Base-by-base conservation (phyloP, 2,113 vertebrate species). In the Ursus arctos region DNA sequence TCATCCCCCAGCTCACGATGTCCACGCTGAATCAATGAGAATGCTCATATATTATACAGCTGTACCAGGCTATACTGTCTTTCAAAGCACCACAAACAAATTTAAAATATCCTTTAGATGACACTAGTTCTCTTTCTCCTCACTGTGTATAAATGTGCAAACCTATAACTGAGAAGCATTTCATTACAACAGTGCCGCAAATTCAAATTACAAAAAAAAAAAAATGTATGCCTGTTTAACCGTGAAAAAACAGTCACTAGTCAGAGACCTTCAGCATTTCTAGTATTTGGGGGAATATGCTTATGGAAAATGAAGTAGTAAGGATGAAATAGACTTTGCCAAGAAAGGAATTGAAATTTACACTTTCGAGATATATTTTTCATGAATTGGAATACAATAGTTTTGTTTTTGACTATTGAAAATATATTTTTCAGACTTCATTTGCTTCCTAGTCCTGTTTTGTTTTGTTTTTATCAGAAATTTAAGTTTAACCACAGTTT, bases 181-280 rank as follows among this genome's bases (percentile, higher is more conserved):
- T 80, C 7, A 83, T 91, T 19, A 72, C 7, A 49, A n/a, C 6
- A 63, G 33, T n/a, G 11, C 63, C 40, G 6, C 4, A 87, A 43
- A 93, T 92, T 95, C 55, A 67, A 91, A 51, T 69, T 74, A 65
- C 1, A 67, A 47, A 69, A 96, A 83, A 95, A 77, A 57, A 57
- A 59, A 31, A 65, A 71, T 65, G 8, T 12, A 26, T 59, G 26
- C 22, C 18, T 91, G 11, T 88, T 85, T 82, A 71, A 97, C 93
- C 85, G n/a, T 85, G 22, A 67, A 95, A 93, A 91, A 47, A 22
- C 4, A 61, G 3, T 36, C 67, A 43, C 36, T 21, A 76, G 43
- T 76, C 28, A 76, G 26, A 77, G 51, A 6, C 7, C 4, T 49
- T 57, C 79, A 47, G 13, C 40, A 57, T 77, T 63, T 81, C 57